A percentile compares a stretch with the other conserved stretches of the same genome.
These are phyloP conservation scores for Sceloporus tristichus DNA, from an alignment of 2,113 vertebrate species.

Conservation along the genomic window DNA sequence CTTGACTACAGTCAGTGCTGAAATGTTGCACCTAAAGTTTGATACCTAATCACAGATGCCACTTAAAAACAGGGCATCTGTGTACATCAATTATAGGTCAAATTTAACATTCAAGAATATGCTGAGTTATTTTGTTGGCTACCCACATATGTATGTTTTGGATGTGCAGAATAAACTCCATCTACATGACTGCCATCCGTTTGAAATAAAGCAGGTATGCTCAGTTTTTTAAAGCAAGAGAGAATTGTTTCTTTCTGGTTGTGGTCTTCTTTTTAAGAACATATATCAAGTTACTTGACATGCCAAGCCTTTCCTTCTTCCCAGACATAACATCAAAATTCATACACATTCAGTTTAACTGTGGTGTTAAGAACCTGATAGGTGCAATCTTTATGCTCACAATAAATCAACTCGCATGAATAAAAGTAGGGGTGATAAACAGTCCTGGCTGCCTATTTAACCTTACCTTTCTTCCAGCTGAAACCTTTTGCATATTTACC, in stretches of 20 bases:
- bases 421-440: slow-evolving; percentile 6
- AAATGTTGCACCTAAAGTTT: background rate
- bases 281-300: background rate
- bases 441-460: background rate
- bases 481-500: background rate
- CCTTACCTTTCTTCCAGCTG: background rate
- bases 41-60: background rate
- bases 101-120: background rate
- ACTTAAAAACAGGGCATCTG: background rate
- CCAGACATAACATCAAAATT: background rate
- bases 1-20: background rate
- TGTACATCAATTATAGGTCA: background rate
- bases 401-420: slow-evolving; percentile 17
- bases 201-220: slow-evolving; percentile 2
- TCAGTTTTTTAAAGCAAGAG: background rate
- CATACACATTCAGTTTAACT: background rate
- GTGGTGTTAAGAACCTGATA: background rate
- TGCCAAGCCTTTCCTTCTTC: background rate
- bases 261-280: background rate
- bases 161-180: background rate
- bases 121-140: background rate
- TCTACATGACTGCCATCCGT: background rate
- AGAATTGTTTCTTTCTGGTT: background rate
- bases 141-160: background rate
- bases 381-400: background rate